Evolutionary conservation across 2,113 vertebrate genomes (phyloP).

Genomic region (Stictonetta naevosa): DNA sequence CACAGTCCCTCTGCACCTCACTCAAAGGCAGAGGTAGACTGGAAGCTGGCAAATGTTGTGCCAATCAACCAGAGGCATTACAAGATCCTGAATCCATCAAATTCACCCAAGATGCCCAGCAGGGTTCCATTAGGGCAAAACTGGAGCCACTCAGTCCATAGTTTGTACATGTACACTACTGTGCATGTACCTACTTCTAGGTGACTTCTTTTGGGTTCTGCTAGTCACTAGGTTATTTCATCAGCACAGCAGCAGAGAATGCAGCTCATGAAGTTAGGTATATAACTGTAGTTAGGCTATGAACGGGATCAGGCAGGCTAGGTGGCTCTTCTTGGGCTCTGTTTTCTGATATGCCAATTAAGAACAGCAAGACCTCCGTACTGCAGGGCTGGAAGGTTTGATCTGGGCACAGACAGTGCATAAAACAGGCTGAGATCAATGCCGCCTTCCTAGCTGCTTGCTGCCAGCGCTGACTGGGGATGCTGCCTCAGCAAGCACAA

Average conservation of each 20-base stretch:
- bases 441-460: accelerated
- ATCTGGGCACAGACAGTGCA: background rate
- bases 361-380: background rate
- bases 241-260: background rate
- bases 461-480: background rate
- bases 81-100: background rate
- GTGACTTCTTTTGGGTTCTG: background rate
- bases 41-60: too few species aligned
- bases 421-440: background rate
- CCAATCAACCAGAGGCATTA: background rate
- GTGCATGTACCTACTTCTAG: background rate
- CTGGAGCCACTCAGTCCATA: background rate
- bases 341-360: background rate
- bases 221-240: background rate
- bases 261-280: background rate
- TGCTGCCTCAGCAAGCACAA: background rate
- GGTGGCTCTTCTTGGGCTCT: background rate
- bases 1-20: background rate
- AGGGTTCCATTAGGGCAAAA: background rate
- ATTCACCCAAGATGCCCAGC: background rate
- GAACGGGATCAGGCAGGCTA: background rate
- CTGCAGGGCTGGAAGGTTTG: background rate
- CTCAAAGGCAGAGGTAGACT: background rate
- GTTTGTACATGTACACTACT: background rate
- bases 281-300: background rate